Evolutionary conservation across 2,797 vertebrate species (phyloP), one percentile per base, ranked within the genome.

Genomic region (Arremon brunneinucha): DNA sequence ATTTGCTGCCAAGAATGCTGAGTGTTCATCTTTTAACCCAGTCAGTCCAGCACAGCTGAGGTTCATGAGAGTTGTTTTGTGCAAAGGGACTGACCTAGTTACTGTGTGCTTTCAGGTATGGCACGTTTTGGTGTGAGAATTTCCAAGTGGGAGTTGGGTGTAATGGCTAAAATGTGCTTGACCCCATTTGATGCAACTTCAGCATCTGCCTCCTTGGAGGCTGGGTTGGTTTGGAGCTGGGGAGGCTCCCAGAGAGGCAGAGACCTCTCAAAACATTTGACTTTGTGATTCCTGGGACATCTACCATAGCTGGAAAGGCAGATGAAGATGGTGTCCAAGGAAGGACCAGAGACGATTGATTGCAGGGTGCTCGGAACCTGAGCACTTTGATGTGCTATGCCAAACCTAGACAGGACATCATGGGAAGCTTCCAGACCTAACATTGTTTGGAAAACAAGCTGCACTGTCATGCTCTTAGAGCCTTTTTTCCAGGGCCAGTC

Each of bases 381-480:
- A 41, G 21, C 16, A 15, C 23, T 39, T 32, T 1, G 2, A 4
- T 21, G 32, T 75, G 22, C 16, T 8, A 0, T 68, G 50, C 19
- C 41, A 62, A 77, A 63, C 18, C 16, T 16, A 56, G 37, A 14
- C 22, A 27, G 53, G 24, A 65, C 18, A 15, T 0, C 1, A 26
- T 0, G 0, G 60, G 52, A 59, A 83, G 19, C 19, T 71, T 26
- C 23, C 20, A 8, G 0, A 0, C 20, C 23, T 37, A 34, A 44
- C 0, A 1, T 2, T 60, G 14, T 2, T 14, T 62, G n/a, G 35
- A 50, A 84, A 78, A 46, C 14, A 24, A 57, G 27, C 30, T 47
- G 23, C 14, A 7, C 2, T 68, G 34, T 18, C 0, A 0, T 63
- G 28, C 11, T 72, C 4, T 78, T 74, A 12, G 2, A 2, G 3